Base-by-base conservation (phyloP, 2,888 invertebrate genomes). In the Tribolium freemani region DNA sequence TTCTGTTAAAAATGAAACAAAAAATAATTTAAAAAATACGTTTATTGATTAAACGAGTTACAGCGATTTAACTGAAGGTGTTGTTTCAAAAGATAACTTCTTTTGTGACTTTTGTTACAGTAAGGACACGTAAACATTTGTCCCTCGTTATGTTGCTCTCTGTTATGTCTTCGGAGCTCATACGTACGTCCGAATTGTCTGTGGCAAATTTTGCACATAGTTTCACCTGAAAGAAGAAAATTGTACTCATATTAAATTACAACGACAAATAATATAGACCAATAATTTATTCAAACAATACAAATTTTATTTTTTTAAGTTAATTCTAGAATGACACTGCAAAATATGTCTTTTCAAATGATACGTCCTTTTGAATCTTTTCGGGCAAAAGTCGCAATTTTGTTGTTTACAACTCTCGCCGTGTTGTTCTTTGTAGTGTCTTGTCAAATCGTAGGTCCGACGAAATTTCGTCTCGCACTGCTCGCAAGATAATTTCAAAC, bases 41-140 rank as follows among this genome's bases (percentile, higher is more conserved):
- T 38, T 38, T 38, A 38, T 38, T 38, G 8, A n/a, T 38, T 8
- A 38, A 38, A 3, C 13, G n/a, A 16, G 5, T 4, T 16, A 51
- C 20, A 51, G 38, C 38, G 38, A 38, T 38, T 38, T 38, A 9
- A 38, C n/a, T 38, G 9, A 38, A 38, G 26, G 44, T 58, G 58
- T 4, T 10, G 58, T 16, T 44, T 58, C 13, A 58, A 21, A 44
- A 30, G 11, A 38, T 26, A 58, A 20, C 10, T 11, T n/a, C 58
- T 68, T 69, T 80, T 79, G 53, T 77, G 81, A 2, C 60, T 60
- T 71, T 77, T 79, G 6, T 61, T 58, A 51, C 81, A 81, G 13
- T 72, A 60, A 11, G 71, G 64, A 53, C 80, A 81, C 0, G 72
- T 64, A 50, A 72, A 31, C 8, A n/a, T 38, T 38, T 38, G 6